phyloP scores from a whole-genome alignment of 2,888 invertebrate genomes.

The Nudaria mundana region DNA sequence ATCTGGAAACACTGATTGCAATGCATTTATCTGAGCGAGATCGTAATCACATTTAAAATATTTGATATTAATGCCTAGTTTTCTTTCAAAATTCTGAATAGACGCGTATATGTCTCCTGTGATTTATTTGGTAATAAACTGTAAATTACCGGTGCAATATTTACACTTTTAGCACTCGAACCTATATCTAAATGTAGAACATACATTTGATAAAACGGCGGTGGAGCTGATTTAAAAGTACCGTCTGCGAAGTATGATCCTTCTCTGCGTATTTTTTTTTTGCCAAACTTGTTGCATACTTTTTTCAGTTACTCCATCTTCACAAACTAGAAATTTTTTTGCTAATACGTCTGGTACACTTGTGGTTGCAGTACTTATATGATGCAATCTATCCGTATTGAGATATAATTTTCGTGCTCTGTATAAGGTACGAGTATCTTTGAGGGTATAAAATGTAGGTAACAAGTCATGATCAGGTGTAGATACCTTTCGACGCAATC shows the following conservation, averaged over 20 bases:
- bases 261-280: neutral
- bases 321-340: neutral
- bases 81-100: constrained; percentile 1
- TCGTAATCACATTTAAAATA: neutral
- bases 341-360: constrained; percentile 1
- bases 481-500: too few relatives aligned
- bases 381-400: constrained; percentile 1
- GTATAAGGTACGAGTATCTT: constrained; percentile 3
- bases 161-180: neutral
- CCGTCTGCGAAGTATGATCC: constrained; percentile 1
- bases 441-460: constrained; percentile 3
- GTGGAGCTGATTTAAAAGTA: constrained; percentile 2
- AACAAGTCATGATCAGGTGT: neutral
- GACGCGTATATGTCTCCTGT: neutral
- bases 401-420: constrained; percentile 4
- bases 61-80: constrained; percentile 1
- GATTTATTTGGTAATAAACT: constrained; percentile 4
- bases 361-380: neutral
- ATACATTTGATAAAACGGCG: constrained; percentile 4
- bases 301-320: neutral
- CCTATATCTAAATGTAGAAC: constrained; percentile 2
- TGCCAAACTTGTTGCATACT: neutral
- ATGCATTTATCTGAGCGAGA: too few relatives aligned
- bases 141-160: constrained; percentile 1
- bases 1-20: constrained; percentile 1